Evolutionary conservation across 2,113 vertebrate species (phyloP), one percentile per base, ranked within the genome.

Genomic region (Heterochromis multidens): DNA sequence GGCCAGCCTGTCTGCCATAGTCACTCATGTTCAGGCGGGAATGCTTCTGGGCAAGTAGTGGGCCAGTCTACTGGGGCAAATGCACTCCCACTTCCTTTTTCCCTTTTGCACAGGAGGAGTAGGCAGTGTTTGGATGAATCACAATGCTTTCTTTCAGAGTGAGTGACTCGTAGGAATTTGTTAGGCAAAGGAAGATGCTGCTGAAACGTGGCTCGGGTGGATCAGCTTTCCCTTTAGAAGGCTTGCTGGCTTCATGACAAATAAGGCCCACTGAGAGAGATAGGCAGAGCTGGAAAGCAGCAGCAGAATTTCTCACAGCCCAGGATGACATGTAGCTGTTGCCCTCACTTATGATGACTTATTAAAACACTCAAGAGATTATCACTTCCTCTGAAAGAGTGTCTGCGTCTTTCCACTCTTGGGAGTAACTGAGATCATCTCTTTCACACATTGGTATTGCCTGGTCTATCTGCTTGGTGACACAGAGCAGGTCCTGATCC

Each of bases 61-160:
- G 35, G 21, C 62, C 83, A 70, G 80, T 88, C 70, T 37, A 82
- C 57, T 60, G 79, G 54, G 61, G 27, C 65, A 79, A 87, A 76
- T 77, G 27, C 82, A 79, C 91, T 80, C 79, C 85, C 82, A 85
- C 88, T 92, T 87, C 88, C 86, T 74, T 82, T 84, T 86, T 27
- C 76, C 77, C 19, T 74, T 83, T 91, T 91, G 88, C 88, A 86
- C 49, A 79, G 84, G 76, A 82, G 79, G 76, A 87, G 88, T 82
- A 27, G 82, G 86, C 86, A 88, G 80, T 89, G 84, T 90, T 84
- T 62, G 57, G 86, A 86, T 79, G 88, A 88, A 90, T 85, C 76
- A 96, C 96, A 96, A 96, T 91, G 93, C 89, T 19, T 59, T 79
- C 95, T 95, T 97, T 97, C 94, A 96, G 82, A 89, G 63, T 80